A percentile compares a stretch with the other conserved stretches of the same genome.
phyloP scores from a whole-genome alignment of 2,888 invertebrate species.

The Flexamia atlantica region DNA sequence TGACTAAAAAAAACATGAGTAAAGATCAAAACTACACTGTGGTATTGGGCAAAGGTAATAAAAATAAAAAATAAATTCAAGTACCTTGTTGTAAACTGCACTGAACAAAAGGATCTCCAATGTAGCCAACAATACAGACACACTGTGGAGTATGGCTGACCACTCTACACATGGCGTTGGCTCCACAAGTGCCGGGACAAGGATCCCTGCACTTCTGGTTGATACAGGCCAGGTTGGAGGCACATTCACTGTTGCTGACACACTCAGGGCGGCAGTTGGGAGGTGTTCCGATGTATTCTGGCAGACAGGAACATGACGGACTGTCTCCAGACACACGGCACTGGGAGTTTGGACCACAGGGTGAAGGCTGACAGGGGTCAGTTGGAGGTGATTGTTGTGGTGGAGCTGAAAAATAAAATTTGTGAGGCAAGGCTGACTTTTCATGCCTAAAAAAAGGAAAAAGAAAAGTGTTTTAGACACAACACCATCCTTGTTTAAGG shows the following conservation, averaged over 20 bases:
- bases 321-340: constrained; percentile 80
- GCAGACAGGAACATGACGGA: constrained; percentile 84
- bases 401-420: constrained; percentile 28
- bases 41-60: too few relatives aligned
- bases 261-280: constrained; percentile 88
- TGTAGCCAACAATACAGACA: constrained; percentile 73
- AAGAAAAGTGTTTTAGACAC: too few relatives aligned
- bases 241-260: constrained; percentile 78
- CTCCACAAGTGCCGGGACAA: constrained; percentile 75
- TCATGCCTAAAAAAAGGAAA: too few relatives aligned
- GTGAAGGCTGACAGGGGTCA: constrained; percentile 81
- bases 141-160: constrained; percentile 76
- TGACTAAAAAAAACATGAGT: too few relatives aligned
- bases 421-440: too few relatives aligned
- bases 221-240: constrained; percentile 73
- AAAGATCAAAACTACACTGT: too few relatives aligned
- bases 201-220: constrained; percentile 75
- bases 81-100: constrained; percentile 68
- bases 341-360: constrained; percentile 82
- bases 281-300: constrained; percentile 73
- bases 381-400: constrained; percentile 68
- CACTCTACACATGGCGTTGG: constrained; percentile 75
- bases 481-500: too few relatives aligned
- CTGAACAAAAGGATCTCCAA: constrained; percentile 72
- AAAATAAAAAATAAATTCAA: neutral